Conservation (phyloP, 2,888 invertebrate genomes). For the Epinotia nisella region DNA sequence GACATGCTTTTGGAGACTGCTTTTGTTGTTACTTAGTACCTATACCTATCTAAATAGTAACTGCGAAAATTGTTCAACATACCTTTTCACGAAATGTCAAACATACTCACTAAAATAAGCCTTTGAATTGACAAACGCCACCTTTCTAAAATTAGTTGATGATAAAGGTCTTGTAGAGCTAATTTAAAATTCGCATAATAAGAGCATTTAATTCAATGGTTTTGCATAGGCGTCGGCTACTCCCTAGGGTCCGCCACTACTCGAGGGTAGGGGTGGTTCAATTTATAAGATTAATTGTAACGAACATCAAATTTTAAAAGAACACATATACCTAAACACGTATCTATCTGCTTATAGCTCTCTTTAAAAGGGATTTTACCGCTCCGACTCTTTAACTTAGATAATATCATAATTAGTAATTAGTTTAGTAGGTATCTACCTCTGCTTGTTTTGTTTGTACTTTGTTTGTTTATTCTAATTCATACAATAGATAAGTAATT, state of each 20-base stretch:
- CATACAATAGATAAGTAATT: too few relatives aligned
- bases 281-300: constrained; percentile 22
- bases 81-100: too few relatives aligned
- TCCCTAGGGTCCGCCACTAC: background rate
- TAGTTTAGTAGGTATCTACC: too few relatives aligned
- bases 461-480: too few relatives aligned
- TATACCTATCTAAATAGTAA: too few relatives aligned
- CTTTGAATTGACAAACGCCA: background rate
- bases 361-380: background rate
- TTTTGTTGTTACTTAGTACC: background rate
- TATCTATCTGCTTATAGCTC: background rate
- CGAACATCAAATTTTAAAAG: constrained; percentile 8
- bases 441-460: too few relatives aligned
- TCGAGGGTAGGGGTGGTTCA: constrained; percentile 13
- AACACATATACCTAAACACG: background rate
- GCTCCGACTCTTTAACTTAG: too few relatives aligned
- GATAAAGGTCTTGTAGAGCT: background rate
- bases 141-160: background rate
- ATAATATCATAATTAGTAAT: too few relatives aligned
- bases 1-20: too few relatives aligned
- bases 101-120: too few relatives aligned
- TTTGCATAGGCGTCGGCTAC: constrained; percentile 14
- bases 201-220: constrained; percentile 14
- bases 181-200: constrained; percentile 6
- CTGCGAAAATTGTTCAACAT: too few relatives aligned